Base-by-base conservation (phyloP, 1,140 invertebrate genomes). In the Drosophila insularis region DNA sequence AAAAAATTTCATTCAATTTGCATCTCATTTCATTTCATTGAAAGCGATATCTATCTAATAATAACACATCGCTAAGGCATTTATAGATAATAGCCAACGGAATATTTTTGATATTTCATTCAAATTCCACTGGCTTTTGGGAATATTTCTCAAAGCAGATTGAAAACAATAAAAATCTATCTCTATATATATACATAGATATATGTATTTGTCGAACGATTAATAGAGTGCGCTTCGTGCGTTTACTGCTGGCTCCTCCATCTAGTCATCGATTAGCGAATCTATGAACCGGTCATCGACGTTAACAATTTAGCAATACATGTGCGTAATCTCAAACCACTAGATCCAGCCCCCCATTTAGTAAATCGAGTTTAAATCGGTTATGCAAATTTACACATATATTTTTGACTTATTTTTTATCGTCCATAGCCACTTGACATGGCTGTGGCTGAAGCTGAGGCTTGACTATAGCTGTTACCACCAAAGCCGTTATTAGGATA, bases 371-470 rank as follows among this genome's bases (percentile, higher is more conserved):
- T 50, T 50, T 21, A 11, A 21, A 1, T 50, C 17, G 17, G 43
- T 14, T 43, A 10, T 50, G 8, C 19, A 50, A 50, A 21, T 50
- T 50, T 50, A 4, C 43, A 50, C 43, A 14, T 50, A 21, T 50
- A 21, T 50, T 50, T 21, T 71, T 58, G 56, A 43, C 32, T 4
- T 55, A 66, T 69, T 37, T 11, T 35, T 35, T 27, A 27, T 27
- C 27, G 0, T 1, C 65, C 63, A 31, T 39, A 87, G 13, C 53
- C 17, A 14, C 68, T 66, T 8, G 76, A 76, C 0, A 76, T 76
- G 2, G 79, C 82, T 0, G 82, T 71, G 3, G 82, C 81, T 4
- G 75, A 82, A 27, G 27, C 5, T 27, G 7, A 69, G 66, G 62
- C 65, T 50, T 23, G 23, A 0, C 81, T 71, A 5, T 1, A 70